phyloP scores from a whole-genome alignment of 1,140 invertebrate genomes.

The Drosophila athabasca region DNA sequence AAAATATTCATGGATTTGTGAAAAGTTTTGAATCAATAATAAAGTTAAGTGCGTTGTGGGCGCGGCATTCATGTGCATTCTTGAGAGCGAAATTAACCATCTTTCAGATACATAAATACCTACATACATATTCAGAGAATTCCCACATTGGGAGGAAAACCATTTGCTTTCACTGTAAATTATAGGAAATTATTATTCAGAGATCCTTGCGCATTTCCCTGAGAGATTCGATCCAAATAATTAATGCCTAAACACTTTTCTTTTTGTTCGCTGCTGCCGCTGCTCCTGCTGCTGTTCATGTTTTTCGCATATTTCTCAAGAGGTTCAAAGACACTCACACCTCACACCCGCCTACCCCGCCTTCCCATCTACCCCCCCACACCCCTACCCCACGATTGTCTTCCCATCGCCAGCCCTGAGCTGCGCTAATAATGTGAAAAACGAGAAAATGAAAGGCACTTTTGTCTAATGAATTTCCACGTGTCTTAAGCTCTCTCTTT shows the following conservation, averaged over 20 bases:
- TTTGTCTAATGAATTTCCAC: constrained; percentile 78
- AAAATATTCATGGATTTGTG: too few species aligned
- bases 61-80: too few species aligned
- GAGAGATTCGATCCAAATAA: constrained; percentile 48
- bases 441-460: constrained; percentile 72
- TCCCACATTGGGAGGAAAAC: not conserved
- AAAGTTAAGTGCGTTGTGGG: too few species aligned
- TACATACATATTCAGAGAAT: too few species aligned
- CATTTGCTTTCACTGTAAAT: constrained; percentile 9
- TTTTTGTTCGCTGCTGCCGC: constrained; percentile 9
- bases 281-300: constrained; percentile 28
- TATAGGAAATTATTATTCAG: constrained; percentile 36
- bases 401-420: too few species aligned
- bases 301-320: constrained; percentile 63
- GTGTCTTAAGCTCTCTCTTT: constrained; percentile 33
- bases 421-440: constrained; percentile 68
- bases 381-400: not conserved
- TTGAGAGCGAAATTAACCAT: too few species aligned
- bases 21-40: too few species aligned
- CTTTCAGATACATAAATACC: too few species aligned
- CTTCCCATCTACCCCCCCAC: not conserved
- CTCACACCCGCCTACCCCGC: not conserved
- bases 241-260: constrained; percentile 64
- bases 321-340: constrained; percentile 4
- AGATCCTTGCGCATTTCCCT: constrained; percentile 15